A percentile compares a stretch with the other conserved stretches of the same genome.
Conservation (phyloP, 37 sponge, comb jelly and placozoan species). For the Lycopodina hypogea region DNA sequence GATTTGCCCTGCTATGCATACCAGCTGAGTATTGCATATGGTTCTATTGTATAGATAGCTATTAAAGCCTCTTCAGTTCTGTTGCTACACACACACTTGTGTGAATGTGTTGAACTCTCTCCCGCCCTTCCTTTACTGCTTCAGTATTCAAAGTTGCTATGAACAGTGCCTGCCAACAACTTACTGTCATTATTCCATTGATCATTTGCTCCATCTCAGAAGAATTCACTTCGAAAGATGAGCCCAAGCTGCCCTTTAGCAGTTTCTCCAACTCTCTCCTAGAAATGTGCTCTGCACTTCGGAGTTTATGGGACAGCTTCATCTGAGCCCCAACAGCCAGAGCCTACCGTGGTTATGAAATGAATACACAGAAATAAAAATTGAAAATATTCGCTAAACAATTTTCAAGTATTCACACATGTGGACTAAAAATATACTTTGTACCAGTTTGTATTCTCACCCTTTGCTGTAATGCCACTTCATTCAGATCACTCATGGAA, state of each 20-base stretch:
- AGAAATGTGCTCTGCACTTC: slow-evolving; percentile 54
- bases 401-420: background rate
- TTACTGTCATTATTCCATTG: slow-evolving; percentile 51
- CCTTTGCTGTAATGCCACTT: slow-evolving; percentile 30
- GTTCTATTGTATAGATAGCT: too few relatives aligned
- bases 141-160: too few relatives aligned
- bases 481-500: slow-evolving; percentile 27
- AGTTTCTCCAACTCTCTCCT: slow-evolving; percentile 46
- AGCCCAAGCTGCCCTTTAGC: slow-evolving; percentile 31
- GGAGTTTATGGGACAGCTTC: slow-evolving; percentile 62
- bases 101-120: too few relatives aligned
- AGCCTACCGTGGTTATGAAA: slow-evolving; percentile 17
- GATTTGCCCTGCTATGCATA: too few relatives aligned
- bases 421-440: background rate
- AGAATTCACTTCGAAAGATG: slow-evolving; percentile 34
- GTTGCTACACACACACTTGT: too few relatives aligned
- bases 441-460: slow-evolving; percentile 4
- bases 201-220: slow-evolving; percentile 56
- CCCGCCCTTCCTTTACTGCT: too few relatives aligned
- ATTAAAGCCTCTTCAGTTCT: too few relatives aligned
- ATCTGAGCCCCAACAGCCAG: slow-evolving; percentile 64
- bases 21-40: too few relatives aligned
- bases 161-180: too few relatives aligned
- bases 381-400: background rate
- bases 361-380: background rate